These are phyloP conservation scores for Apis cerana DNA, from an alignment of 1,140 invertebrate genomes.

Conservation along the genomic window DNA sequence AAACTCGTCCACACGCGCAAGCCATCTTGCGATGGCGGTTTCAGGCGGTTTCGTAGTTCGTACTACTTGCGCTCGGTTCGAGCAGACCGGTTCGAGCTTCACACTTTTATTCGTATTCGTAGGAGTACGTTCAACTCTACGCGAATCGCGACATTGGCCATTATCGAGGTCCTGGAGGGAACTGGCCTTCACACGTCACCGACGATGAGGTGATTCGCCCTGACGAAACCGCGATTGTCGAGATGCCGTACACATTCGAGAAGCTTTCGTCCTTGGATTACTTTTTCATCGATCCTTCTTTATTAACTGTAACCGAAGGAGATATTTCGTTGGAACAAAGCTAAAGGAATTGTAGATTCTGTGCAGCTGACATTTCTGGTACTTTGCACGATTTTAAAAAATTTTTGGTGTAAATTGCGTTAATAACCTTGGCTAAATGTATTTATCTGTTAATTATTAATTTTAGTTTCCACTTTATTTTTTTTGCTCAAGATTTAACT, in stretches of 20 bases:
- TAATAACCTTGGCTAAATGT: no score
- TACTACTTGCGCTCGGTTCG: conserved; percentile 32
- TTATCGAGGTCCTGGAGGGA: conserved; percentile 20
- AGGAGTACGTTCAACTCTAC: conserved; percentile 4
- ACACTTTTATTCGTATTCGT: not conserved
- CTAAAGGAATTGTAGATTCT: not conserved
- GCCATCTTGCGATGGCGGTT: not conserved
- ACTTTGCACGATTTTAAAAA: no score
- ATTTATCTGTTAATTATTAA: no score
- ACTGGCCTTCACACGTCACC: conserved; percentile 33
- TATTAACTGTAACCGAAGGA: not conserved
- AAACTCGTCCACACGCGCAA: conserved; percentile 21
- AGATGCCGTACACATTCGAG: not conserved
- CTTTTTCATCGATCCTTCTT: not conserved
- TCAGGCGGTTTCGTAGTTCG: conserved; percentile 38
- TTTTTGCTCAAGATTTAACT: no score
- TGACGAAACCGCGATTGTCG: conserved; percentile 26
- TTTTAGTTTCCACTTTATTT: no score
- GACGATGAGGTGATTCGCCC: conserved; percentile 5
- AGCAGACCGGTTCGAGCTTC: conserved; percentile 42
- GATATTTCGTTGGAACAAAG: no score
- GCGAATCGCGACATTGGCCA: not conserved
- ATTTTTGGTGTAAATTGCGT: no score
- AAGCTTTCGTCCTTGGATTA: not conserved
- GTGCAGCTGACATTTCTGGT: no score